Evolutionary conservation across 2,797 vertebrate genomes (phyloP).

Genomic region (Pantherophis vulpinus): DNA sequence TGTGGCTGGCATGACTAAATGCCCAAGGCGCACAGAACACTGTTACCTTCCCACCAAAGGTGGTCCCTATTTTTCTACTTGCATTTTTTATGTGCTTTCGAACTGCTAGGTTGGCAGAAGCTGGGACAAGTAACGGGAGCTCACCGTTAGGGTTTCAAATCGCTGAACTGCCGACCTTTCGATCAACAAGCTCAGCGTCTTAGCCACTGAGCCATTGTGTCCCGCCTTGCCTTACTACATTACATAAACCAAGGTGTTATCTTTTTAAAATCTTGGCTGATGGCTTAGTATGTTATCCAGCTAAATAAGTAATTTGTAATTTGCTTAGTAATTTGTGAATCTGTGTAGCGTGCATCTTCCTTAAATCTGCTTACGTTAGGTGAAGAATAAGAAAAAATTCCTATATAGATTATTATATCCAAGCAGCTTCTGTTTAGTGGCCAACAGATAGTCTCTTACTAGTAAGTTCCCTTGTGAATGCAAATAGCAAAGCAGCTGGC

Average conservation of each 20-base stretch:
- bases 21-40: no score
- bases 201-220: no score
- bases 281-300: background rate
- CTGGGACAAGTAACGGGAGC: no score
- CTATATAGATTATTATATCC: background rate
- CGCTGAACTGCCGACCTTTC: no score
- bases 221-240: background rate
- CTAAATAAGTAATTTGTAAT: background rate
- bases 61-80: no score
- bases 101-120: no score
- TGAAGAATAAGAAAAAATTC: background rate
- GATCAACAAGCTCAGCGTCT: no score
- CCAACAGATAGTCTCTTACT: background rate
- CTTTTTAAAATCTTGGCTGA: background rate
- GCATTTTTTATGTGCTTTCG: no score
- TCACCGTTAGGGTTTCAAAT: no score
- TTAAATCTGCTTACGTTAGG: background rate
- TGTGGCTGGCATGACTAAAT: no score
- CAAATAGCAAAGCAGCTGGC: background rate
- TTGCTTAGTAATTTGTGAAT: background rate
- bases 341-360: background rate
- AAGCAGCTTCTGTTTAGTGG: background rate
- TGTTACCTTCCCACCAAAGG: no score
- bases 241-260: background rate
- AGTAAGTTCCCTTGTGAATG: background rate